Base-by-base conservation (phyloP, 1,140 invertebrate genomes). In the Drosophila repletoides region DNA sequence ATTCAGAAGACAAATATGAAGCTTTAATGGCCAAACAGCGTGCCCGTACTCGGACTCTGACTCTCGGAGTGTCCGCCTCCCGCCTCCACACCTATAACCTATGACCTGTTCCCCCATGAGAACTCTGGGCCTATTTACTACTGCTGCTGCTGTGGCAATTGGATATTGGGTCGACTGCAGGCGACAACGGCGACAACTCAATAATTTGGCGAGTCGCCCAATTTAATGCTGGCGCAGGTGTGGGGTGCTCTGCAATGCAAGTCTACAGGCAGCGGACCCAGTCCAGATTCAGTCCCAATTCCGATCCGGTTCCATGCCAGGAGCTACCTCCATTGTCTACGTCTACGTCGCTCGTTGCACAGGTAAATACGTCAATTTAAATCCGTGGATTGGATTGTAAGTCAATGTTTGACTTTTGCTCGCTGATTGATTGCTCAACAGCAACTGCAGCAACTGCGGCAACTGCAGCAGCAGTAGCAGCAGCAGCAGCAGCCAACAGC, bases 1-100 rank as follows among this genome's bases (percentile, higher is more conserved):
- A 89, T 89, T 89, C 88, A 89, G 59, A 87, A 88, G 88, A 88
- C 88, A 89, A 89, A 89, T 88, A 89, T 89, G 88, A 89, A 89
- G 88, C 88, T 89, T 89, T 89, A 89, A 89, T 89, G 88, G 88
- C 80, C 88, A 89, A 89, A 89, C 88, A 89, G 79, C 79, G 71
- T 84, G 67, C 75, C 68, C 58, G 61, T 60, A 58, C 51, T 70
- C 53, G 41, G 45, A 43, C 52, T 41, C 51, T 31, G 41, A 65
- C 17, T 9, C 45, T n/a, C n/a, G n/a, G n/a, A n/a, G n/a, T n/a
- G 40, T 31, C 3, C 5, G 14, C 2, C 19, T 3, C 51, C 22
- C 34, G 2, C n/a, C 3, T 41, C 53, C 56, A 52, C 28, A 22
- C 38, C 52, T 3, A 24, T 29, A 6, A 24, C 48, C 24, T 28